A percentile compares a stretch with the other conserved stretches of the same genome.
Conservation (phyloP, 2,113 vertebrate species). For the Cephalopholis sonnerati region DNA sequence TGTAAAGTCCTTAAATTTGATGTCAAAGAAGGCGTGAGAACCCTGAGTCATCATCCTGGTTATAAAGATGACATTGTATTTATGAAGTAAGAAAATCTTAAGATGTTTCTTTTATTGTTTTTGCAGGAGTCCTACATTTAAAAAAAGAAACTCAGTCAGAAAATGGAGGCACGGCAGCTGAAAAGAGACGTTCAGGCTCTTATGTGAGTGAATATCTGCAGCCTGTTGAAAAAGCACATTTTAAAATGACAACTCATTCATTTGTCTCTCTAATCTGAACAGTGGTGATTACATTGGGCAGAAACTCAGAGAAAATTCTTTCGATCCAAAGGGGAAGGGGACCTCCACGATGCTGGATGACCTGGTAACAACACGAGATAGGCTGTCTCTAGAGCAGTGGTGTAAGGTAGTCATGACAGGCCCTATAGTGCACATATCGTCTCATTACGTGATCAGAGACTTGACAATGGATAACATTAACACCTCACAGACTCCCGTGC, state of each 20-base stretch:
- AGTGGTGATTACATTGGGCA: constrained; percentile 90
- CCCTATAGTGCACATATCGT: too few relatives aligned
- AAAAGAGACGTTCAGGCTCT: constrained; percentile 87
- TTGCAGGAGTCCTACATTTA: constrained; percentile 11
- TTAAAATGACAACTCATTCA: neutral
- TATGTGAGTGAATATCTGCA: constrained; percentile 83
- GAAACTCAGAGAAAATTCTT: constrained; percentile 88
- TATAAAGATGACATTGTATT: neutral
- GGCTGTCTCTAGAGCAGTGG: neutral
- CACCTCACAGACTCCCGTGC: too few relatives aligned
- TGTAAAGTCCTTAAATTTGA: too few relatives aligned
- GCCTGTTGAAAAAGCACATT: neutral
- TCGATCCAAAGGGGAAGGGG: constrained; percentile 89
- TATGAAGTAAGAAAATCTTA: neutral
- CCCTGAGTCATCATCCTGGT: too few relatives aligned
- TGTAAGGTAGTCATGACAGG: too few relatives aligned
- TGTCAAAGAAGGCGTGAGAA: too few relatives aligned
- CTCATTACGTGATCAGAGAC: too few relatives aligned
- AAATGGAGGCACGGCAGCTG: constrained; percentile 87
- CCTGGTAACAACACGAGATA: constrained; percentile 82
- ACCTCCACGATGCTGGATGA: constrained; percentile 86
- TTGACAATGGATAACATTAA: too few relatives aligned
- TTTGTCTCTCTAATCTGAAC: constrained; percentile 69
- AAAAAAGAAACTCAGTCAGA: neutral
- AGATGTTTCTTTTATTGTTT: neutral